These are phyloP conservation scores for Carapus acus DNA, from an alignment of 2,797 vertebrate genomes.

Conservation along the genomic window DNA sequence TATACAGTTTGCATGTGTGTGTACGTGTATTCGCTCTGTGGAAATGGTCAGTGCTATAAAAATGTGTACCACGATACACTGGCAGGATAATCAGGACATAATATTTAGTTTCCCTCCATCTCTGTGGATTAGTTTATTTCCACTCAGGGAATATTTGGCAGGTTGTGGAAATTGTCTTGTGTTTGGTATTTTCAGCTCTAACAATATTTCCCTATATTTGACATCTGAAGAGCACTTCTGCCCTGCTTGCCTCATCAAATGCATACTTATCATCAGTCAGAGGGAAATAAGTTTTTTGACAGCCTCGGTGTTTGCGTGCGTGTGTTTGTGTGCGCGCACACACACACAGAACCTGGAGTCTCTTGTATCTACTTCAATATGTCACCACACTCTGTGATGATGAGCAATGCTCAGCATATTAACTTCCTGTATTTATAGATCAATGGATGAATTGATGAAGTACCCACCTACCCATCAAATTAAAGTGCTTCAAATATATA, in stretches of 20 bases:
- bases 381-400: too few species aligned
- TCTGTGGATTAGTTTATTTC: slow-evolving; percentile 59
- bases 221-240: slow-evolving; percentile 32
- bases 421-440: too few species aligned
- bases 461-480: too few species aligned
- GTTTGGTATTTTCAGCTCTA: slow-evolving; percentile 35
- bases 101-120: slow-evolving; percentile 61
- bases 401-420: too few species aligned
- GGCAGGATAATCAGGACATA: slow-evolving; percentile 60
- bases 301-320: not conserved
- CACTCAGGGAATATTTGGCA: slow-evolving; percentile 39
- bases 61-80: slow-evolving; percentile 52
- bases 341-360: too few species aligned
- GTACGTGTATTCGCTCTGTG: slow-evolving; percentile 35
- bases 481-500: too few species aligned
- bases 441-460: too few species aligned
- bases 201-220: not conserved
- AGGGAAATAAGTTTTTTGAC: not conserved
- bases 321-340: slow-evolving; percentile 5
- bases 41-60: slow-evolving; percentile 65
- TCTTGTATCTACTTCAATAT: too few species aligned
- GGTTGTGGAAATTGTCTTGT: slow-evolving; percentile 37
- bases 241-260: slow-evolving; percentile 47
- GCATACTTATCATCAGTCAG: slow-evolving; percentile 16
- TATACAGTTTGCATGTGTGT: slow-evolving; percentile 22